These are phyloP conservation scores for Spisula solida DNA, from an alignment of 2,888 invertebrate species.

Conservation along the genomic window DNA sequence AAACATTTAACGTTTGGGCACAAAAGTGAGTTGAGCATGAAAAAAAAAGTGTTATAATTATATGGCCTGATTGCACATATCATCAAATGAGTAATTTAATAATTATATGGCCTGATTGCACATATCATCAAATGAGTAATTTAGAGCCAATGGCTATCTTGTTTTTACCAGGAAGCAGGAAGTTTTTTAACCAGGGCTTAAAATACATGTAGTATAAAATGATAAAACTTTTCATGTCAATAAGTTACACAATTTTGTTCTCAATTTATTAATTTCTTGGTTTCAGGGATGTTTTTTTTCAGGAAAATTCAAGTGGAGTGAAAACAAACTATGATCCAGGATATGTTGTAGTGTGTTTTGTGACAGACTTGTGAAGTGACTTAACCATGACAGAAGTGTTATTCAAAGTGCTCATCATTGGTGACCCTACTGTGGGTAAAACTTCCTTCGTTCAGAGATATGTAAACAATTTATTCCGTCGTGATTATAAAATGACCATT, in stretches of 20 bases:
- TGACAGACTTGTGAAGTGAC: constrained; percentile 3
- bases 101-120: too few relatives aligned
- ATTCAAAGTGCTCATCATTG: constrained; percentile 85
- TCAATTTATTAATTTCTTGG: neutral
- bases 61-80: too few relatives aligned
- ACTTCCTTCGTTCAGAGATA: constrained; percentile 90
- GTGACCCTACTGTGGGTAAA: constrained; percentile 88
- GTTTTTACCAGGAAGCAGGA: neutral
- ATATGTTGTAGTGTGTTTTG: neutral
- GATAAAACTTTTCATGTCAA: neutral
- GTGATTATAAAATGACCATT: constrained; percentile 89
- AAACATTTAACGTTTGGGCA: too few relatives aligned
- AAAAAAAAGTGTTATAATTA: too few relatives aligned
- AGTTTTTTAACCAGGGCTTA: neutral
- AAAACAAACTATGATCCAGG: neutral
- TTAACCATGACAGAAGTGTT: constrained; percentile 79
- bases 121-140: too few relatives aligned
- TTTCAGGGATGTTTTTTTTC: neutral
- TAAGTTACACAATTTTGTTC: too few relatives aligned
- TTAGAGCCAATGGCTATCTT: too few relatives aligned
- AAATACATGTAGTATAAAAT: neutral
- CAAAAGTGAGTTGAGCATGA: too few relatives aligned
- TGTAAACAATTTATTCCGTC: constrained; percentile 88
- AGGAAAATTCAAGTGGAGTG: neutral
- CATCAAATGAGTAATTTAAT: too few relatives aligned